Base-by-base conservation (phyloP, 2,888 invertebrate species). In the Hartigia nigra region DNA sequence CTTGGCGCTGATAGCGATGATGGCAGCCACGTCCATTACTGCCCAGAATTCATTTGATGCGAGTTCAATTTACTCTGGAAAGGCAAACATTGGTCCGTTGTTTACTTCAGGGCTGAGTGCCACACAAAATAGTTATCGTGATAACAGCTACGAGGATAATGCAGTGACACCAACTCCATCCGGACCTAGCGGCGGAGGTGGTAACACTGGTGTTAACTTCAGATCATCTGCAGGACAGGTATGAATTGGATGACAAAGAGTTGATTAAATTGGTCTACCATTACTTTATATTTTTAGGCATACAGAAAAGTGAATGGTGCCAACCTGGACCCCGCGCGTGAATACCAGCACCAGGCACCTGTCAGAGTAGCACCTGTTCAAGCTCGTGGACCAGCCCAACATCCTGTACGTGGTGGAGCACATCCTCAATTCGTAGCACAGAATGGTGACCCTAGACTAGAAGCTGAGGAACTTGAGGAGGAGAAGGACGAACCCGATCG, bases 401-500 rank as follows among this genome's bases (percentile, higher is more conserved):
- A 39, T 39, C 39, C 39, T 23, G 2, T 23, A 39, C 39, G 39
- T 9, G 39, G 39, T 23, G 39, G 39, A 5, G 5, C 39, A 9
- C 39, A 39, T 39, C 39, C 39, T 39, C 39, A 39, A 39, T 39
- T 39, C 39, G 14, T 39, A 39, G 39, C 39, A 23, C 39, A 39
- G 23, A 39, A 39, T 23, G 39, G 39, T 23, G 39, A 39, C 23
- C 39, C 39, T 74, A 79, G 83, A 78, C 82, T 93, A 85, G 93
- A 93, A 82, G 93, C 93, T 80, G 93, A 95, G 83, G 94, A 95
- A 84, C 93, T 95, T 83, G 94, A 95, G 85, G 95, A 96, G 84
- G 96, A 97, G 89, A 95, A 95, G 87, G 96, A 96, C 86, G 96
- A 97, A 87, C 98, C 98, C 1, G 98, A 98, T 92, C 95, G 97